Evolutionary conservation across 2,888 invertebrate genomes (phyloP).

Genomic region (Beris morrisii): DNA sequence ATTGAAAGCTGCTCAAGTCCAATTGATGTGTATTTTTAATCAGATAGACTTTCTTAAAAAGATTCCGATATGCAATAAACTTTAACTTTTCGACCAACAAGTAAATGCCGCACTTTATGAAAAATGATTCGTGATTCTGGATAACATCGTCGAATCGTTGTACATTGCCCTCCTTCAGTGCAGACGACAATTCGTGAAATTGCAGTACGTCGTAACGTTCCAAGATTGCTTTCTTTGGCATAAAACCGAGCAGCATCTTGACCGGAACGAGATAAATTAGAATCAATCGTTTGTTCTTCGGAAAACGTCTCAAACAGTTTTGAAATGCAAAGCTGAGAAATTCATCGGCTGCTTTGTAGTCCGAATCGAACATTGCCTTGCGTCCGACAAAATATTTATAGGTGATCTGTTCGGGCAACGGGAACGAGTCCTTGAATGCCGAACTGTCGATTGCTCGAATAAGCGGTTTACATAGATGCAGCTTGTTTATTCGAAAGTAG

Average conservation of each 20-base stretch:
- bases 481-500: conserved; percentile 88
- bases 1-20: conserved; percentile 80
- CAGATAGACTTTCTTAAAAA: conserved; percentile 86
- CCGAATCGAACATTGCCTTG: conserved; percentile 98
- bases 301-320: conserved; percentile 78
- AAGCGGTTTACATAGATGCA: conserved; percentile 89
- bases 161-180: conserved; percentile 89
- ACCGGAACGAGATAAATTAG: conserved; percentile 95
- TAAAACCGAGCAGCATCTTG: conserved; percentile 93
- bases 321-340: conserved; percentile 91
- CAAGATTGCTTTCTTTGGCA: conserved; percentile 82
- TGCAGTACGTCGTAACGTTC: conserved; percentile 88
- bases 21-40: conserved; percentile 82
- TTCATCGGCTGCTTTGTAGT: conserved; percentile 91
- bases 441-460: conserved; percentile 96
- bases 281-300: conserved; percentile 86
- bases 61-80: conserved; percentile 91
- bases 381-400: conserved; percentile 97
- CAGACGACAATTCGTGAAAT: conserved; percentile 85
- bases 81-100: conserved; percentile 95
- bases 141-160: conserved; percentile 80
- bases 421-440: conserved; percentile 84
- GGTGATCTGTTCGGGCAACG: conserved; percentile 91
- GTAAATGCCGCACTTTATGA: conserved; percentile 96
- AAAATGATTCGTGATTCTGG: conserved; percentile 85